A percentile compares a stretch with the other conserved stretches of the same genome.
phyloP scores from a whole-genome alignment of 2,113 vertebrate genomes.

The Aleadryas rufinucha region DNA sequence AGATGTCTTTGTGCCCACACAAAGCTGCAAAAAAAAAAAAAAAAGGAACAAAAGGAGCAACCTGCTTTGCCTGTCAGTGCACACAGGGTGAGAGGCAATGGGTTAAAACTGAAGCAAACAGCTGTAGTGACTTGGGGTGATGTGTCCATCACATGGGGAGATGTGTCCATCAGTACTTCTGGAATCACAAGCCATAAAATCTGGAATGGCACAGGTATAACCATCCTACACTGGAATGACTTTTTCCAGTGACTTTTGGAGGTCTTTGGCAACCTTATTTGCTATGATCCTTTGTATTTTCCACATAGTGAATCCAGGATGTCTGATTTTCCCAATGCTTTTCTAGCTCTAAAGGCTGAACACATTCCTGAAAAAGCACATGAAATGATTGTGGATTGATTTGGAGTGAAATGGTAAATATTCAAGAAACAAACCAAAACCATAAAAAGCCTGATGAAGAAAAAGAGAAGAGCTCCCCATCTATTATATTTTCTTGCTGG shows the following conservation, averaged over 20 bases:
- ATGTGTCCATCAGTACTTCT: background rate
- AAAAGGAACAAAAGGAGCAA: background rate
- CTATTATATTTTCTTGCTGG: background rate
- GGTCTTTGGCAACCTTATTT: background rate
- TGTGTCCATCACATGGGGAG: background rate
- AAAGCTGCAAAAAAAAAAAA: background rate
- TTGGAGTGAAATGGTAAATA: background rate
- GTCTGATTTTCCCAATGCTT: background rate
- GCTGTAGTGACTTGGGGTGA: accelerated
- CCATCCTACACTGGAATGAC: background rate
- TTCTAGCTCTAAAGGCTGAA: background rate
- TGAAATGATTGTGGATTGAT: background rate
- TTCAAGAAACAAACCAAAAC: background rate
- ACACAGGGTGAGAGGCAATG: background rate
- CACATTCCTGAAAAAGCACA: background rate
- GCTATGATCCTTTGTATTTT: background rate
- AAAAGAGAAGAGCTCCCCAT: background rate
- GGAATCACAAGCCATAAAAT: background rate
- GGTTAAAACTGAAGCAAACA: background rate
- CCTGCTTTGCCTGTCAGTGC: background rate
- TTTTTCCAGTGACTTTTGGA: background rate
- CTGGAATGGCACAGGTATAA: background rate
- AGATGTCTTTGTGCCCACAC: background rate
- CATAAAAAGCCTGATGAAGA: background rate
- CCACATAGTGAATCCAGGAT: background rate